Evolutionary conservation across 2,888 invertebrate species (phyloP).

Genomic region (Mythimna vitellina): DNA sequence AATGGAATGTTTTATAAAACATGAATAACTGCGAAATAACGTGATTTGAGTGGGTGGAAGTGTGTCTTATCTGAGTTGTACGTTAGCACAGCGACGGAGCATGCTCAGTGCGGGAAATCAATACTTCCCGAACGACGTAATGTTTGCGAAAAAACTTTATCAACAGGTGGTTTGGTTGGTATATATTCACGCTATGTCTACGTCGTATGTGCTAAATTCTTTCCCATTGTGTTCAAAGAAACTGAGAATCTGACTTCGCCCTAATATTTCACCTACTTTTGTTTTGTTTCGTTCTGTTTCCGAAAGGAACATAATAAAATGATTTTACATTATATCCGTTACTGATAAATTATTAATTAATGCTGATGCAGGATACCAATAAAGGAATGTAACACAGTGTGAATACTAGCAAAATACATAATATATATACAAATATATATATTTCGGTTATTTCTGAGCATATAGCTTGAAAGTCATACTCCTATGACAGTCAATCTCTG

Average conservation of each 20-base stretch:
- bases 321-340: not conserved
- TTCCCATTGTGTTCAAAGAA: not conserved
- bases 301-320: not conserved
- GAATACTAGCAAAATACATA: not conserved
- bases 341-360: not conserved
- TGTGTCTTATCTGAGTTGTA: constrained; percentile 77
- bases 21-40: constrained; percentile 51
- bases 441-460: not conserved
- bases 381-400: not conserved
- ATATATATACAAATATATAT: too few species aligned
- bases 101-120: constrained; percentile 87
- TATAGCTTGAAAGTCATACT: not conserved
- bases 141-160: constrained; percentile 68
- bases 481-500: too few species aligned
- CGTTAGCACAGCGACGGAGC: constrained; percentile 74
- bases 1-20: constrained; percentile 45
- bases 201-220: not conserved
- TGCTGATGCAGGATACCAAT: not conserved
- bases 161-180: constrained; percentile 77
- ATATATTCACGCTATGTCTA: not conserved
- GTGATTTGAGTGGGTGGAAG: constrained; percentile 78
- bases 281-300: not conserved
- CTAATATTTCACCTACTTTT: not conserved
- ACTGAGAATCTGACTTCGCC: not conserved
- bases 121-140: constrained; percentile 72